Evolutionary conservation across 2,888 invertebrate genomes (phyloP).

Genomic region (Muschampia plurimacula): DNA sequence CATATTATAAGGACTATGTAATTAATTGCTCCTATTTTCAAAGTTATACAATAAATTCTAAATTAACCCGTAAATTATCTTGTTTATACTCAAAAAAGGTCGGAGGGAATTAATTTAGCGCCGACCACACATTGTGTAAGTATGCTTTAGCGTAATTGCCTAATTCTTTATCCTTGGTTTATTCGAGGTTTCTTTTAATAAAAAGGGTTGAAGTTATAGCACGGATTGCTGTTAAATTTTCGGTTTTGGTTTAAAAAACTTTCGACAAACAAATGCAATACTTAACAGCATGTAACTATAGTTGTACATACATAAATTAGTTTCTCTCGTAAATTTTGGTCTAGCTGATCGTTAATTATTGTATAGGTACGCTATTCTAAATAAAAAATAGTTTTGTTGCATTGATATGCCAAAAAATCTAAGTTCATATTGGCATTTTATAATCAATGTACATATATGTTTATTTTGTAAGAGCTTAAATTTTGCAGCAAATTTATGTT

Average conservation of each 20-base stretch:
- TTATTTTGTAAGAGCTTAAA: too few relatives aligned
- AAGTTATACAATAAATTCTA: slow-evolving; percentile 24
- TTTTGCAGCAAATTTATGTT: too few relatives aligned
- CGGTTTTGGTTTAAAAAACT: not conserved
- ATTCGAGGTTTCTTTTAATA: slow-evolving; percentile 46
- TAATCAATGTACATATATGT: too few relatives aligned
- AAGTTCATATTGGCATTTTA: too few relatives aligned
- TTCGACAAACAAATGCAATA: not conserved
- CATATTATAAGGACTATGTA: too few relatives aligned
- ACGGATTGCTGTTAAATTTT: not conserved
- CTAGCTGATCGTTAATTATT: too few relatives aligned
- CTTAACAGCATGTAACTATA: too few relatives aligned
- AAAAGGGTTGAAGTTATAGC: slow-evolving; percentile 25
- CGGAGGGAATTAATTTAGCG: slow-evolving; percentile 62
- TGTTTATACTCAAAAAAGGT: slow-evolving; percentile 58
- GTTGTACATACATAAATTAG: too few relatives aligned
- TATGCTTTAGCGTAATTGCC: slow-evolving; percentile 58
- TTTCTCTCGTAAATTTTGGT: too few relatives aligned
- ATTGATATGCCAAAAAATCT: too few relatives aligned
- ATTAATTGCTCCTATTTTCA: not conserved
- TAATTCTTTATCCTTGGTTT: slow-evolving; percentile 56
- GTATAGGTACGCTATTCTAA: too few relatives aligned
- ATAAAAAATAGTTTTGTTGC: too few relatives aligned
- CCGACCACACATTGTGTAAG: slow-evolving; percentile 57
- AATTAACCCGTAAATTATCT: slow-evolving; percentile 60